Evolutionary conservation across 1,140 invertebrate species (phyloP).

Genomic region (Chionoecetes opilio): DNA sequence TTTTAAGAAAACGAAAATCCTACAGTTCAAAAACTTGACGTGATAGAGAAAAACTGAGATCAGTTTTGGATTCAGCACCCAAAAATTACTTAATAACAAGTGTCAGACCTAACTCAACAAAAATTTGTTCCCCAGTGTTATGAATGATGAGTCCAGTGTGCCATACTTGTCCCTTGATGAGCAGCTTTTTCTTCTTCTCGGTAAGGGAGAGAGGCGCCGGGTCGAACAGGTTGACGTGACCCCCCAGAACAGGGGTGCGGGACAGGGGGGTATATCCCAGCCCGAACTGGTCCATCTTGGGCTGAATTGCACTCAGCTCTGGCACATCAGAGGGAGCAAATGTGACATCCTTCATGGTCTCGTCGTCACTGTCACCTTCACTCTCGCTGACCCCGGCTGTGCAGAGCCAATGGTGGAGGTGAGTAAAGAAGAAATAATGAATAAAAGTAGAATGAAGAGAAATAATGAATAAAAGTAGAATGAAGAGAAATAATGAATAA

Average conservation of each 20-base stretch:
- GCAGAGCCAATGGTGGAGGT: not conserved
- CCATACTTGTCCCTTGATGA: constrained; percentile 90
- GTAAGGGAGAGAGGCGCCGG: constrained; percentile 84
- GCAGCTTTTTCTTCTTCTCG: constrained; percentile 88
- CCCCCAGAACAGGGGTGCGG: constrained; percentile 85
- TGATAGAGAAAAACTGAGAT: too few species aligned
- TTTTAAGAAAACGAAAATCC: too few species aligned
- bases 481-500: too few species aligned
- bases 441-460: not conserved
- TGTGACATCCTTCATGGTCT: constrained; percentile 84
- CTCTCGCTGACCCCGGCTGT: not conserved
- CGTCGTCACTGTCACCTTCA: constrained; percentile 68
- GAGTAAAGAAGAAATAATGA: too few species aligned
- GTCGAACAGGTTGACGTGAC: constrained; percentile 83
- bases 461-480: too few species aligned
- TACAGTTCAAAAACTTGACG: too few species aligned
- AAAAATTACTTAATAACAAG: too few species aligned
- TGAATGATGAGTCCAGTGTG: not conserved
- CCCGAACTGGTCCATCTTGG: constrained; percentile 92
- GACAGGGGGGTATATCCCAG: constrained; percentile 96
- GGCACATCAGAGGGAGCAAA: constrained; percentile 95
- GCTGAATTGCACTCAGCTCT: constrained; percentile 86
- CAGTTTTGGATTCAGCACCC: too few species aligned
- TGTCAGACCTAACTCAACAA: too few species aligned
- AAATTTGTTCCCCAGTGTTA: too few species aligned